Conservation (phyloP, 2,888 invertebrate species). For the Dolichopus griseipennis region DNA sequence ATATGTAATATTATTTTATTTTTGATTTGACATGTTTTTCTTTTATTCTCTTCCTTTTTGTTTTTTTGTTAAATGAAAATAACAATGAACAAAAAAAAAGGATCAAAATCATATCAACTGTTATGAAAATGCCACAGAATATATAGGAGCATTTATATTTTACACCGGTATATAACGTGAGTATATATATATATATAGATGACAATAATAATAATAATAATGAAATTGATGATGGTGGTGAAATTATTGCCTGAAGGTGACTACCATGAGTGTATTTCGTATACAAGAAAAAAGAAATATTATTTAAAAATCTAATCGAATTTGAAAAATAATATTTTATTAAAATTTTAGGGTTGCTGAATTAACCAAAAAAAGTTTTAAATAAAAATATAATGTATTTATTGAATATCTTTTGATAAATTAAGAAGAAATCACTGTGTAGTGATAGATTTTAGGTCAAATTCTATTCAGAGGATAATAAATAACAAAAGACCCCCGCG, state of each 20-base stretch:
- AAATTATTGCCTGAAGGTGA: slow-evolving; percentile 1
- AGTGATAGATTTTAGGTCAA: too few relatives aligned
- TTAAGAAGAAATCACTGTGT: too few relatives aligned
- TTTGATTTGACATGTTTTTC: not conserved
- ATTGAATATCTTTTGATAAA: too few relatives aligned
- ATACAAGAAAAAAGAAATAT: not conserved
- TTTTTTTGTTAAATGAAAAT: not conserved
- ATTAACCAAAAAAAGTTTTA: too few relatives aligned
- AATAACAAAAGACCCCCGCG: too few relatives aligned
- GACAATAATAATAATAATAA: not conserved
- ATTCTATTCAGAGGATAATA: too few relatives aligned
- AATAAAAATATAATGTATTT: too few relatives aligned
- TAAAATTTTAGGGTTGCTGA: too few relatives aligned
- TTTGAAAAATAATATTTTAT: too few relatives aligned
- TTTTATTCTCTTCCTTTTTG: not conserved
- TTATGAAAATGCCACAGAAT: not conserved
- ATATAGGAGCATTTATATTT: not conserved
- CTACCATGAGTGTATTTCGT: not conserved
- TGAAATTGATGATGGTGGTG: not conserved
- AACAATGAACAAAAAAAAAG: not conserved
- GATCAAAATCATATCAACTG: not conserved
- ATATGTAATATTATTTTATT: not conserved
- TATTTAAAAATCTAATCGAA: too few relatives aligned
- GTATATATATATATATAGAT: not conserved
- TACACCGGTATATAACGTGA: not conserved